Conservation (phyloP, 37 sponge, comb jelly and placozoan species). For the Aplysina aerophoba region DNA sequence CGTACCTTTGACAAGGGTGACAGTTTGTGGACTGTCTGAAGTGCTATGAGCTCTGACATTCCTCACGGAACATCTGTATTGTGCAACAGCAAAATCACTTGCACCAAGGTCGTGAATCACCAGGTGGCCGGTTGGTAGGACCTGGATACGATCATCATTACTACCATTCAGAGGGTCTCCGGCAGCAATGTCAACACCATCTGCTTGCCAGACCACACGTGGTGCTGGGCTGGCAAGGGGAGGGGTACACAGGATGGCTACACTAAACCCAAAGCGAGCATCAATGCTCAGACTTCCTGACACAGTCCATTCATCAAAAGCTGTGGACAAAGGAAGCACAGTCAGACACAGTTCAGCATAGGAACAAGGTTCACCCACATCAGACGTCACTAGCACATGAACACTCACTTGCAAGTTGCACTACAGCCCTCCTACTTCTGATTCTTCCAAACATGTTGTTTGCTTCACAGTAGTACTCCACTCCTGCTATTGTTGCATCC, state of each 20-base stretch:
- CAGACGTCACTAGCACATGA: too few species aligned
- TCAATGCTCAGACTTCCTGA: neutral
- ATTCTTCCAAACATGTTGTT: constrained; percentile 53
- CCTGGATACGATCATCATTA: neutral
- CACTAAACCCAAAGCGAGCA: constrained; percentile 9
- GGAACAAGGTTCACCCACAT: too few species aligned
- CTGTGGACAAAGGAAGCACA: neutral
- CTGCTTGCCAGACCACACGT: neutral
- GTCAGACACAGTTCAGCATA: too few species aligned
- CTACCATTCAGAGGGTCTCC: neutral
- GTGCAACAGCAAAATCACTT: neutral
- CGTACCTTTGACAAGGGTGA: neutral
- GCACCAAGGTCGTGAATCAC: constrained; percentile 7
- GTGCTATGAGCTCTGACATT: constrained; percentile 25
- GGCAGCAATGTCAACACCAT: neutral
- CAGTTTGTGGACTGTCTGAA: constrained; percentile 3
- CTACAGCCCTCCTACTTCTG: constrained; percentile 47
- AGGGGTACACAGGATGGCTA: constrained; percentile 6
- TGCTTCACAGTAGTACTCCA: constrained; percentile 57
- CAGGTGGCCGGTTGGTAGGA: constrained; percentile 33
- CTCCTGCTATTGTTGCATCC: constrained; percentile 39
- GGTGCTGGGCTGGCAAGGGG: constrained; percentile 4
- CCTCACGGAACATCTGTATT: constrained; percentile 50
- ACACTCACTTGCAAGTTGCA: constrained; percentile 45
- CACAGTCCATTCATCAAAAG: constrained; percentile 5